Base-by-base conservation (phyloP, 2,888 invertebrate species). In the Thecocarcelia acutangulata region DNA sequence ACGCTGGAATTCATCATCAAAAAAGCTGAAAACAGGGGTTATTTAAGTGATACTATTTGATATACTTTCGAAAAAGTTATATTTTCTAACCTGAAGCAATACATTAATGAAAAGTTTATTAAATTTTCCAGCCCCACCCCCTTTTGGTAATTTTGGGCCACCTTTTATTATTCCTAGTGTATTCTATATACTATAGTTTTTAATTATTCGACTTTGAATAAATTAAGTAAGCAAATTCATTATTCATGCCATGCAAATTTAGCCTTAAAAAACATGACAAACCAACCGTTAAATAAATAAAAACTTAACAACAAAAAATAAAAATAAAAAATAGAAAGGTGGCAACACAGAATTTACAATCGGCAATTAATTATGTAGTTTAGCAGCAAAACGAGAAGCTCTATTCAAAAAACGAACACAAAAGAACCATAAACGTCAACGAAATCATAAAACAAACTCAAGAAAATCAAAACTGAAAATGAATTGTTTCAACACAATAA, bases 371-470 rank as follows among this genome's bases (percentile, higher is more conserved):
- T 42, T 42, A 58, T 33, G 4, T 33, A 33, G n/a, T 40, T 54
- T 73, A 54, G 44, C 54, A 73, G 72, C 61, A 59, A 48, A 58
- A 61, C 61, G 48, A 48, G 37, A 46, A 56, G 21, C 37, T 46
- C 11, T 12, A 44, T 54, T 37, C 42, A 58, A 73, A 3, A 33
- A 66, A 68, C 37, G 12, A 37, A 28, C 48, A 79, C 54, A 40
- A 83, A 37, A 66, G 72, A 46, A 78, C 48, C 63, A 59, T 58
- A 44, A 70, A 66, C 44, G 37, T 66, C 76, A 80, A 77, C 63
- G 83, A 81, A 80, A 73, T 33, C 19, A 28, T 73, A 19, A 61
- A 64, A 48, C 52, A 21, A 42, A 61, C 17, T 50, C 83, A 75
- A 48, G 48, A 70, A 74, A 84, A 61, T 19, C 8, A 37, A 80